phyloP scores from a whole-genome alignment of 2,888 invertebrate genomes.

The Mycogona germanica region DNA sequence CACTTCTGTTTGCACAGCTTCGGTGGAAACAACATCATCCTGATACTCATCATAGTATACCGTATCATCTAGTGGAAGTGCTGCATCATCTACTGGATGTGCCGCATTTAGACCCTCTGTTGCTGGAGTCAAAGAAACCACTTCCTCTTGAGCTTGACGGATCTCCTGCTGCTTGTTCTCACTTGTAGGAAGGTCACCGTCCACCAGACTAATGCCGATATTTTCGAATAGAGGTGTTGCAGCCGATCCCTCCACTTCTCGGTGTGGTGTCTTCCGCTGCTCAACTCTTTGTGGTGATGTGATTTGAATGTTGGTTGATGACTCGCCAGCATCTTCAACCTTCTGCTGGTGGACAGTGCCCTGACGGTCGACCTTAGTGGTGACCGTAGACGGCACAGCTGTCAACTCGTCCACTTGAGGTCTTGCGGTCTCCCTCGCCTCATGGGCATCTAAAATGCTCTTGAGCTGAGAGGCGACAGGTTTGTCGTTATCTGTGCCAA shows the following conservation, averaged over 20 bases:
- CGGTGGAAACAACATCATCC: neutral
- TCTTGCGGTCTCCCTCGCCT: neutral
- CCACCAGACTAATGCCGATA: slow-evolving; percentile 3
- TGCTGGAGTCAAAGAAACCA: no score
- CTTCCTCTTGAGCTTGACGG: no score
- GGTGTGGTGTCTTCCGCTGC: neutral
- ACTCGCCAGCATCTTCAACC: neutral
- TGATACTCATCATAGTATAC: neutral
- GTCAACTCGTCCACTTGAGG: neutral
- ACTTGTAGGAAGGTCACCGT: no score
- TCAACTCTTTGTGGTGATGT: neutral
- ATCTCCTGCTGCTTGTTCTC: no score
- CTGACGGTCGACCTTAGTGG: neutral
- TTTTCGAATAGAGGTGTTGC: slow-evolving; percentile 9
- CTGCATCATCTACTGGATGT: neutral
- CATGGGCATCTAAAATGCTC: slow-evolving; percentile 11
- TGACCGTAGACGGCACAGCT: slow-evolving; percentile 5
- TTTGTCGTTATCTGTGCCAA: neutral
- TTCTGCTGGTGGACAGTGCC: neutral
- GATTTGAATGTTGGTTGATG: neutral
- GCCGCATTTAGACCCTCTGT: no score
- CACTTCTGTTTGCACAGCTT: no score
- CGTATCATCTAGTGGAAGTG: neutral
- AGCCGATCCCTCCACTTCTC: neutral
- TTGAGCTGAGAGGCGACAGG: slow-evolving; percentile 4